A percentile compares a stretch with the other conserved stretches of the same genome.
phyloP scores from a whole-genome alignment of 2,888 invertebrate genomes.

The Cyrtodaria siliqua region DNA sequence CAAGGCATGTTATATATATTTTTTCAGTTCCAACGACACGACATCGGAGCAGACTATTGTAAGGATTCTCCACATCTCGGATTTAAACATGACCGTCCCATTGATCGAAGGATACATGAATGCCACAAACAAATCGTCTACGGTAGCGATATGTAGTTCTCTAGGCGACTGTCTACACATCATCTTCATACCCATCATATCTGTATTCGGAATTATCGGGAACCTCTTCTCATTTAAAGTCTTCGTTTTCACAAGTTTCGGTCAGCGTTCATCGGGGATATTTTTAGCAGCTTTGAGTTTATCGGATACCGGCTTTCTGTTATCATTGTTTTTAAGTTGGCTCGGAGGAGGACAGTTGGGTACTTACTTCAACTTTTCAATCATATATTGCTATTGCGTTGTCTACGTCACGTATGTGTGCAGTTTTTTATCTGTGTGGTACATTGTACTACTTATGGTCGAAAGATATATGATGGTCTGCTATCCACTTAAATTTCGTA shows the following conservation, averaged over 20 bases:
- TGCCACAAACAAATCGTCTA: too few species aligned
- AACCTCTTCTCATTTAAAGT: conserved; percentile 91
- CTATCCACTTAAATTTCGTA: conserved; percentile 89
- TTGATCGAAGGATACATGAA: too few species aligned
- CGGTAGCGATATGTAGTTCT: conserved; percentile 88
- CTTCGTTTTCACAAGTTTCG: conserved; percentile 91
- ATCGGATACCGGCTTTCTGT: conserved; percentile 92
- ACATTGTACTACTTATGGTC: conserved; percentile 93
- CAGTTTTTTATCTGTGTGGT: conserved; percentile 93
- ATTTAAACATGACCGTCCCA: too few species aligned
- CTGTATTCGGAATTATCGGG: conserved; percentile 90
- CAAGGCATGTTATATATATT: too few species aligned
- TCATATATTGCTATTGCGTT: conserved; percentile 51
- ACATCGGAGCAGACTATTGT: too few species aligned
- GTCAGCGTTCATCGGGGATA: conserved; percentile 91
- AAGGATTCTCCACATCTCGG: too few species aligned
- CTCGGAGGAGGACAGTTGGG: conserved; percentile 61
- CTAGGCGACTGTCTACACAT: conserved; percentile 75
- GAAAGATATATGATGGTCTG: conserved; percentile 94
- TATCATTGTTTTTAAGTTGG: conserved; percentile 88
- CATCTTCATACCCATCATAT: conserved; percentile 88
- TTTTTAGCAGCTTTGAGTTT: conserved; percentile 92
- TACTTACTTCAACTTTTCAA: conserved; percentile 21
- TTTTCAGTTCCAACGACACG: too few species aligned
- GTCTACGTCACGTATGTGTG: conserved; percentile 88